Evolutionary conservation across 2,888 invertebrate species (phyloP).

Genomic region (Harmothoe impar): DNA sequence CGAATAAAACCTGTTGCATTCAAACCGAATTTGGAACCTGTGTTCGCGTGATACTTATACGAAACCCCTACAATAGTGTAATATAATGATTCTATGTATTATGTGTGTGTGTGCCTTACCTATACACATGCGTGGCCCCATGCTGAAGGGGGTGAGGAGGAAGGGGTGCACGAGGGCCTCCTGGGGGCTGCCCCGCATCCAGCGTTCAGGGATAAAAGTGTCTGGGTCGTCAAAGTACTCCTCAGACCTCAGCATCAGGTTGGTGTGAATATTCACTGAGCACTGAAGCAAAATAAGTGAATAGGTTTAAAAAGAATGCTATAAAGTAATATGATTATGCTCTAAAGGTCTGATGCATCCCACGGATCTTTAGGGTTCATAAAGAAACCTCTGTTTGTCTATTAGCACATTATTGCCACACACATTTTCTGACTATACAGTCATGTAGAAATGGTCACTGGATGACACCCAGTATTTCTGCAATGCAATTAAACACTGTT

Average conservation of each 20-base stretch:
- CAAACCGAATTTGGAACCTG: too few relatives aligned
- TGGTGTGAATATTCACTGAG: neutral
- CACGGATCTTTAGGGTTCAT: neutral
- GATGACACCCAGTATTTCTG: too few relatives aligned
- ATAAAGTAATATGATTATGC: neutral
- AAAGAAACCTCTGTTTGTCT: neutral
- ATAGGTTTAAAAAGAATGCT: too few relatives aligned
- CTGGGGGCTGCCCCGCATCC: neutral
- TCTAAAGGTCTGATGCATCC: neutral
- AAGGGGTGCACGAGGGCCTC: constrained; percentile 1
- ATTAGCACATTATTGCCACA: neutral
- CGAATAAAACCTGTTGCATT: too few relatives aligned
- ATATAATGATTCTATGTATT: too few relatives aligned
- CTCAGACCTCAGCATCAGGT: constrained; percentile 8
- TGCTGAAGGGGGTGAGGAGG: constrained; percentile 20
- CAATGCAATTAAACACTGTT: too few relatives aligned
- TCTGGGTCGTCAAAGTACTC: neutral
- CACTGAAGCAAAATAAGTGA: neutral
- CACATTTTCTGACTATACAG: too few relatives aligned
- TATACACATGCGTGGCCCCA: constrained; percentile 29
- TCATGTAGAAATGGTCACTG: too few relatives aligned
- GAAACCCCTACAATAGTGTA: too few relatives aligned
- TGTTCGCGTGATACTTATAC: too few relatives aligned
- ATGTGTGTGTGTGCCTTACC: too few relatives aligned
- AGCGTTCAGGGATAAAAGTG: neutral